A percentile compares a stretch with the other conserved stretches of the same genome.
Conservation (phyloP, 1,140 invertebrate species). For the Ylistrum balloti region DNA sequence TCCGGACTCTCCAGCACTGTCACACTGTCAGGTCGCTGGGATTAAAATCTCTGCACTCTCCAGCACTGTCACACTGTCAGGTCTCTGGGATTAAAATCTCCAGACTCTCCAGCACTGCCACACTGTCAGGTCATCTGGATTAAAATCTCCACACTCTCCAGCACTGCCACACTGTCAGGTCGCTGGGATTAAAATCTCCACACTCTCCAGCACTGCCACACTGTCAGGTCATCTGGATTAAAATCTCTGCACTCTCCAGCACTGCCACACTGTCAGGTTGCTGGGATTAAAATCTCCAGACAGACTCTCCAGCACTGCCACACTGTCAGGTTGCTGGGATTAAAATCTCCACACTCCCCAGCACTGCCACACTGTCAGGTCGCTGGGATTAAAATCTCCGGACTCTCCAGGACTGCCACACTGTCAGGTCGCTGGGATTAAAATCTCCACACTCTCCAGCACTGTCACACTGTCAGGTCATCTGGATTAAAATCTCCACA, state of each 20-base stretch:
- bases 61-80: too few species aligned
- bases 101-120: too few species aligned
- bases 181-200: neutral
- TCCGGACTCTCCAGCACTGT: too few species aligned
- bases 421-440: neutral
- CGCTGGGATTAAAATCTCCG: neutral
- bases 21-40: too few species aligned
- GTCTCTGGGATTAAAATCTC: neutral
- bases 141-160: neutral
- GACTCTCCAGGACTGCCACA: too few species aligned
- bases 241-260: neutral
- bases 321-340: neutral
- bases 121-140: neutral
- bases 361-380: too few species aligned
- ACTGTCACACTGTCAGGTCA: too few species aligned
- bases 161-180: too few species aligned
- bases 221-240: neutral
- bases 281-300: too few species aligned
- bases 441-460: neutral
- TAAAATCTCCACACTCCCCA: neutral
- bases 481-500: neutral
- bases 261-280: too few species aligned
- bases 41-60: neutral
- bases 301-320: too few species aligned
- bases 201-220: too few species aligned